Evolutionary conservation across 2,797 vertebrate species (phyloP), one percentile per base, ranked within the genome.

Genomic region (Brachyrhaphis roseni): DNA sequence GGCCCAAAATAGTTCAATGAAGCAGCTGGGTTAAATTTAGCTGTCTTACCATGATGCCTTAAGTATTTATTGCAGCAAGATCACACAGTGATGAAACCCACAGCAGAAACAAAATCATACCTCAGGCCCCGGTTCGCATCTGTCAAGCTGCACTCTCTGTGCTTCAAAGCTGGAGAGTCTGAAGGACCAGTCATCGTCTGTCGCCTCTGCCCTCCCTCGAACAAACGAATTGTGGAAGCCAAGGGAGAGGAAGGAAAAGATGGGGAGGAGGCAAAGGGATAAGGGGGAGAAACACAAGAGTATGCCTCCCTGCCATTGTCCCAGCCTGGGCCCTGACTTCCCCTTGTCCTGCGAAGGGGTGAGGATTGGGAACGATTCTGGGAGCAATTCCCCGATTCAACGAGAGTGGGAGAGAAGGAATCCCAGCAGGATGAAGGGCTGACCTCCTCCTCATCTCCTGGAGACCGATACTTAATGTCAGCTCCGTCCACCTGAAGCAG

Each of bases 41-140:
- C 68, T 46, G 68, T 46, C 12, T 71, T 46, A 16, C 10, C n/a
- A 28, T 46, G 8, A 13, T 16, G n/a, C 43, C 13, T 45, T 28
- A 28, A 8, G 13, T 71, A 71, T 16, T 26, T 46, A 71, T 13
- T 15, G 68, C 26, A 46, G 26, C 26, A 45, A 45, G 23, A 31
- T 28, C 26, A 28, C 43, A 45, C 13, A 46, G 26, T 46, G 26
- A 28, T 28, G 28, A 0, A 76, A 75, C 8, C 77, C 64, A 34
- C 16, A 76, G 49, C 28, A 68, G 72, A 23, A 70, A n/a, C 2
- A 49, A 41, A 0, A 71, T 83, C 88, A 64, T 95, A 98, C 98
- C 98, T 98, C 86, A 95, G 95, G 76, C 94, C 96, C 81, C 94
- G 96, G 77, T 92, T 91, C 11, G 91, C 84, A 83, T 89, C 91